A percentile compares a stretch with the other conserved stretches of the same genome.
Evolutionary conservation across 1,140 invertebrate genomes (phyloP).

Genomic region (Schlechtendalia chinensis): DNA sequence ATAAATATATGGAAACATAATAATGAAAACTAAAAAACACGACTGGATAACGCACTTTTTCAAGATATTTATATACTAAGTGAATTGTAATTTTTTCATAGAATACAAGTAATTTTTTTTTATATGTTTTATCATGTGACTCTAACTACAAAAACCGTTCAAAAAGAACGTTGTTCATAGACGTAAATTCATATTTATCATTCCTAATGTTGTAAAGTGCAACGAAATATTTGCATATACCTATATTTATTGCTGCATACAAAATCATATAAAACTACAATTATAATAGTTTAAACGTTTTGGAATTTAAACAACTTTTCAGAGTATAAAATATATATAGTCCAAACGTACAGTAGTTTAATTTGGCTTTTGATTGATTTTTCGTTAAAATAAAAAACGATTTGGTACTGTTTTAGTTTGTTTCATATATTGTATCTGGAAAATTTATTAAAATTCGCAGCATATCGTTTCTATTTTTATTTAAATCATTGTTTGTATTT

Average conservation of each 20-base stretch:
- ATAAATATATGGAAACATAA: slow-evolving; percentile 3
- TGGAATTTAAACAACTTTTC: not conserved
- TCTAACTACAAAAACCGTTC: slow-evolving; percentile 27
- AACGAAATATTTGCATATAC: not conserved
- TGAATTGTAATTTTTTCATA: slow-evolving; percentile 23
- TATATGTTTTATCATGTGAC: slow-evolving; percentile 20
- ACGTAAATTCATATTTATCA: not conserved
- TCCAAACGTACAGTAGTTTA: too few relatives aligned
- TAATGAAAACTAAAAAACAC: not conserved
- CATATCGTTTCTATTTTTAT: too few relatives aligned
- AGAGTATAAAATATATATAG: not conserved
- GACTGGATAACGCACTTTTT: not conserved
- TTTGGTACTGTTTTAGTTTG: too few relatives aligned
- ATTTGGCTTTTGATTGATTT: too few relatives aligned
- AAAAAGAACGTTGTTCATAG: slow-evolving; percentile 11
- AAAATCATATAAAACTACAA: not conserved
- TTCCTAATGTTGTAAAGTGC: not conserved
- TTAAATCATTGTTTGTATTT: too few relatives aligned
- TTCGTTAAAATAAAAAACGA: too few relatives aligned
- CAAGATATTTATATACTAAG: not conserved
- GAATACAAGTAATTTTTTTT: slow-evolving; percentile 8
- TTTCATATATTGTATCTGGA: too few relatives aligned
- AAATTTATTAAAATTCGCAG: not conserved
- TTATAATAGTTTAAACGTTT: not conserved
- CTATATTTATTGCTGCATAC: not conserved